A percentile compares a stretch with the other conserved stretches of the same genome.
Conservation (phyloP, 2,113 vertebrate species). For the Sylvicapra grimmia region DNA sequence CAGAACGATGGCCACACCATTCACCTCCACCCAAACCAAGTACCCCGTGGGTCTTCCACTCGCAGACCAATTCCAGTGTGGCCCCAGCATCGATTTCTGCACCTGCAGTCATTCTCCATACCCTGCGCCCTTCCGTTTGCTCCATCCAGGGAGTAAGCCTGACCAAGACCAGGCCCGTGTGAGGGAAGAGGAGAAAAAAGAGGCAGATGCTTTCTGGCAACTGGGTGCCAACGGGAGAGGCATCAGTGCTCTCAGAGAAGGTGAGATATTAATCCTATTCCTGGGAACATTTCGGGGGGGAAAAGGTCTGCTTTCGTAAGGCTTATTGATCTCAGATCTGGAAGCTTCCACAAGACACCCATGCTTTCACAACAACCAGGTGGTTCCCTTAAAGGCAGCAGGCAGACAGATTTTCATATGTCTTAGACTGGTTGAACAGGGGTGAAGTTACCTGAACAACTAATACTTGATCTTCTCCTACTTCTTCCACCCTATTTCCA, state of each 20-base stretch:
- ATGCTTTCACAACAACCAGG: neutral
- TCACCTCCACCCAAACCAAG: neutral
- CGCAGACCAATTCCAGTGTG: neutral
- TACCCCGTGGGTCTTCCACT: neutral
- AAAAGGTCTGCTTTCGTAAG: neutral
- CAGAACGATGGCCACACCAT: neutral
- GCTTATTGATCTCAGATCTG: neutral
- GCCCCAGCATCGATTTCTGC: neutral
- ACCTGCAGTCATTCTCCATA: neutral
- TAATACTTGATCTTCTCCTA: neutral
- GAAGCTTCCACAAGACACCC: neutral
- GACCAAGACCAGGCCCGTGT: rapidly evolving
- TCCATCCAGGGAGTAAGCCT: neutral
- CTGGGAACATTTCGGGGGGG: neutral
- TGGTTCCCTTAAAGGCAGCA: neutral
- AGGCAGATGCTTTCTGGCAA: neutral
- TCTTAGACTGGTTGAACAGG: neutral
- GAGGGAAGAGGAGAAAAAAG: neutral
- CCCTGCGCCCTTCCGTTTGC: neutral
- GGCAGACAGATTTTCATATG: neutral
- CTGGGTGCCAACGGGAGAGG: neutral
- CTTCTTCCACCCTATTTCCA: neutral
- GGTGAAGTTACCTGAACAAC: neutral
- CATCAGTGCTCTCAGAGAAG: neutral
- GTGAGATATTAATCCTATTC: neutral